Evolutionary conservation across 2,888 invertebrate species (phyloP).

Genomic region (Eupithecia insigniata): DNA sequence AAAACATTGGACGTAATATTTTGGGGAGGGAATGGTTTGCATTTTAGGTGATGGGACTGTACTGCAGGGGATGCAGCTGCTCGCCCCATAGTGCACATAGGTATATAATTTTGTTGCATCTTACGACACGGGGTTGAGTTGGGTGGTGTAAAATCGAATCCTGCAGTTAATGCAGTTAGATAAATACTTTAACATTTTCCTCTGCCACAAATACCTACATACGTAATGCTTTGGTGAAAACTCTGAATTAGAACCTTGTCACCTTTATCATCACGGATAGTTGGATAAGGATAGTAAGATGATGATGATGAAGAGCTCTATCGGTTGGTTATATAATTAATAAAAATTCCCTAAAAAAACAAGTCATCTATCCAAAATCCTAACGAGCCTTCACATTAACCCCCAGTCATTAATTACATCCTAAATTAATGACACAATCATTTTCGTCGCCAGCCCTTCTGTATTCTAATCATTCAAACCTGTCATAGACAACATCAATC

Average conservation of each 20-base stretch:
- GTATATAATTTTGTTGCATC: too few relatives aligned
- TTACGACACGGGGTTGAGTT: too few relatives aligned
- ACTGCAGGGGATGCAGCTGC: too few relatives aligned
- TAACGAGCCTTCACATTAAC: constrained; percentile 20
- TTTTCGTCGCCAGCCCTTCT: constrained; percentile 26
- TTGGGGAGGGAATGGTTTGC: too few relatives aligned
- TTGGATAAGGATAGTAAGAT: neutral
- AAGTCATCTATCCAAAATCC: constrained; percentile 16
- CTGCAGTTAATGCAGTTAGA: too few relatives aligned
- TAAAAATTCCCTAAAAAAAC: neutral
- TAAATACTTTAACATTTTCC: too few relatives aligned
- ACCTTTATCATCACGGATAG: neutral
- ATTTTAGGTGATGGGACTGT: too few relatives aligned
- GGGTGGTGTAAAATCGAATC: too few relatives aligned
- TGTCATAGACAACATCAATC: constrained; percentile 39
- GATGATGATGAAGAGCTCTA: neutral
- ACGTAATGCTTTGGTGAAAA: neutral
- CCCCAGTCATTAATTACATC: constrained; percentile 27
- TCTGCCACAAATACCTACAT: too few relatives aligned
- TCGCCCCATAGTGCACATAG: too few relatives aligned
- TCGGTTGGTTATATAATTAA: neutral
- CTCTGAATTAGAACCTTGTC: neutral
- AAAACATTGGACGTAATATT: too few relatives aligned
- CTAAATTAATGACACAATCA: constrained; percentile 33
- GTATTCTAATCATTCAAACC: constrained; percentile 31